Percentiles rank a stretch among this genome's conserved stretches.
Conservation (phyloP, 2,888 invertebrate species). For the Orchestes rusci region DNA sequence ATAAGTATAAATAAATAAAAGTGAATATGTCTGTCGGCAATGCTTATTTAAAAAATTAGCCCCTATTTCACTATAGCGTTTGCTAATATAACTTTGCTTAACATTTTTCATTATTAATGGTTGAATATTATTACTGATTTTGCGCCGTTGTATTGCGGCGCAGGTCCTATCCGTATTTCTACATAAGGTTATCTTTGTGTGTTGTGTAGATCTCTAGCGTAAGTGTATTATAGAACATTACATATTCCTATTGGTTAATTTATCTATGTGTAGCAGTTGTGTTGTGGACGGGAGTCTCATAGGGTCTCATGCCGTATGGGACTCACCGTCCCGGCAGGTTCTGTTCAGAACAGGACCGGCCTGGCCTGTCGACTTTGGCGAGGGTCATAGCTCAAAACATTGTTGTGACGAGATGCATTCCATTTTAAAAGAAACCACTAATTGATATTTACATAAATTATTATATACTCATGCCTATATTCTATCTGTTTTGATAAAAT, state of each 20-base stretch:
- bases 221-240: constrained; percentile 43
- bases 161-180: constrained; percentile 34
- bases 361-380: constrained; percentile 36
- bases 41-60: constrained; percentile 45
- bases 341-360: constrained; percentile 29
- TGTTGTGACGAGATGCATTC: constrained; percentile 48
- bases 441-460: constrained; percentile 41
- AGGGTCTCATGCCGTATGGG: constrained; percentile 29
- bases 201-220: constrained; percentile 46
- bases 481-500: constrained; percentile 43
- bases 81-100: constrained; percentile 37
- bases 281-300: constrained; percentile 40
- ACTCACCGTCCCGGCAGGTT: constrained; percentile 36
- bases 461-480: constrained; percentile 43
- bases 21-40: constrained; percentile 38
- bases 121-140: constrained; percentile 35
- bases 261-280: constrained; percentile 46
- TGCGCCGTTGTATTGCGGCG: constrained; percentile 38
- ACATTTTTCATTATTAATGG: constrained; percentile 34
- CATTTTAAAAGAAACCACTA: constrained; percentile 44
- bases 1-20: constrained; percentile 31
- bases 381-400: constrained; percentile 46
- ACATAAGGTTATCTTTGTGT: constrained; percentile 46
- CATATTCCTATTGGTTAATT: constrained; percentile 45
- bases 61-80: constrained; percentile 42